Conservation (phyloP, 2,113 vertebrate species). For the Barbus barbus region DNA sequence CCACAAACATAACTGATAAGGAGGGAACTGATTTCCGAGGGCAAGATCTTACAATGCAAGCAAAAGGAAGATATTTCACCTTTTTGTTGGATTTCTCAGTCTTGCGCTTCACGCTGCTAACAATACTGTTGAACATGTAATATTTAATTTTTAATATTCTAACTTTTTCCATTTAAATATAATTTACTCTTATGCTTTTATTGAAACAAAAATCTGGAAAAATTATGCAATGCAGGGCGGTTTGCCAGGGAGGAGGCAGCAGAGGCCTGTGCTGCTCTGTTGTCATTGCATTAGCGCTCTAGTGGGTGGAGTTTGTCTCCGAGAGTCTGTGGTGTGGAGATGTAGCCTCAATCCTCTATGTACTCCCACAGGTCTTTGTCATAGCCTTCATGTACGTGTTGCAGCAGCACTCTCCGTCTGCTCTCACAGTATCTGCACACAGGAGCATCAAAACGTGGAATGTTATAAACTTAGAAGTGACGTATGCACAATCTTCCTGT, state of each 20-base stretch:
- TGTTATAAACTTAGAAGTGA: not conserved
- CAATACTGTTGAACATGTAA: slow-evolving; percentile 97
- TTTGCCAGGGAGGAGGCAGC: slow-evolving; percentile 79
- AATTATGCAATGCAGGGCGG: slow-evolving; percentile 81
- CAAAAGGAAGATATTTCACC: slow-evolving; percentile 76
- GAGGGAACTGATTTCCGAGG: slow-evolving; percentile 58
- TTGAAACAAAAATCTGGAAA: slow-evolving; percentile 82
- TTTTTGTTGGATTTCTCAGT: slow-evolving; percentile 67
- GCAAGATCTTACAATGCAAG: slow-evolving; percentile 89
- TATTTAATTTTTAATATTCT: slow-evolving; percentile 86
- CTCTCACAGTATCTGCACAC: slow-evolving; percentile 98
- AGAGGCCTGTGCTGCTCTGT: slow-evolving; percentile 76
- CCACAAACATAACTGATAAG: slow-evolving; percentile 57
- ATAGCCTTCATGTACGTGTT: slow-evolving; percentile 99
- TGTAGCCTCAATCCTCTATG: slow-evolving; percentile 94
- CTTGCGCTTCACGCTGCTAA: slow-evolving; percentile 87
- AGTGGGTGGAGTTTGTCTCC: slow-evolving; percentile 85
- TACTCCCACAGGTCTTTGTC: slow-evolving; percentile 99
- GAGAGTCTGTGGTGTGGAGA: slow-evolving; percentile 85
- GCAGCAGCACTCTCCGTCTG: slow-evolving; percentile 95
- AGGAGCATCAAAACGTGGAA: too few relatives aligned
- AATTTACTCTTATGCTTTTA: slow-evolving; percentile 94
- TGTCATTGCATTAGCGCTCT: slow-evolving; percentile 91
- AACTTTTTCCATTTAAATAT: slow-evolving; percentile 96
- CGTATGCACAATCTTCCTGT: too few relatives aligned